These are phyloP conservation scores for Myotis lucifugus DNA, from an alignment of 2,113 vertebrate genomes.

Conservation along the genomic window DNA sequence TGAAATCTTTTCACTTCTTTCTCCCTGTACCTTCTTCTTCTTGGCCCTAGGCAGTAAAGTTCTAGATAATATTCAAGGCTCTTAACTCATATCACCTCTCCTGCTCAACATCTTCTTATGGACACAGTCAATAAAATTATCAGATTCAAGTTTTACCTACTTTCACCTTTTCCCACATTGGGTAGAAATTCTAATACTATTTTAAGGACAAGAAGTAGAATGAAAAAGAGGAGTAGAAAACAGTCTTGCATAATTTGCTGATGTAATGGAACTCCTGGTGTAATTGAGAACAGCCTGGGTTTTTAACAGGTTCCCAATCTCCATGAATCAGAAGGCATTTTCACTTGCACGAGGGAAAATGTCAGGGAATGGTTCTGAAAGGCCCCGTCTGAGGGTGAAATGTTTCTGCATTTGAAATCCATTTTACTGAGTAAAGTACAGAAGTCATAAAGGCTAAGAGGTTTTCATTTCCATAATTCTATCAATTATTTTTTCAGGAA, in stretches of 20 bases:
- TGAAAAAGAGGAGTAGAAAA: conserved; percentile 56
- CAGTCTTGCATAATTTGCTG: conserved; percentile 61
- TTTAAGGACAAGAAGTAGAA: conserved; percentile 55
- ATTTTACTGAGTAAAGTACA: conserved; percentile 69
- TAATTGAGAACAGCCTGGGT: conserved; percentile 69
- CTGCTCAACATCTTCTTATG: not conserved
- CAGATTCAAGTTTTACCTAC: conserved; percentile 26
- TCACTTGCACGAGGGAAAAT: conserved; percentile 74
- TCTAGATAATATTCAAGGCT: not conserved
- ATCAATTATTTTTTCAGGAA: conserved; percentile 50
- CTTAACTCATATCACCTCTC: not conserved
- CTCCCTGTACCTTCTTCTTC: not conserved
- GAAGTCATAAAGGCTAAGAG: conserved; percentile 72
- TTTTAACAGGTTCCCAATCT: conserved; percentile 60
- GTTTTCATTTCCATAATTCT: conserved; percentile 74
- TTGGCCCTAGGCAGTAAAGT: not conserved
- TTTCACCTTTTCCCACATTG: conserved; percentile 51
- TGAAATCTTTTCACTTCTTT: not conserved
- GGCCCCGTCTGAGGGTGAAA: conserved; percentile 60
- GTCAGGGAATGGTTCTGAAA: conserved; percentile 75
- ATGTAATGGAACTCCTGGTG: conserved; percentile 39
- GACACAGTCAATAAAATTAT: not conserved
- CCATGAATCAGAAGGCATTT: conserved; percentile 74
- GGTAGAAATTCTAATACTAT: conserved; percentile 63
- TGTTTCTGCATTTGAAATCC: conserved; percentile 74